Percentiles rank a stretch among this genome's conserved stretches.
These are phyloP conservation scores for Chloromyia formosa DNA, from an alignment of 2,888 invertebrate species.

Conservation along the genomic window DNA sequence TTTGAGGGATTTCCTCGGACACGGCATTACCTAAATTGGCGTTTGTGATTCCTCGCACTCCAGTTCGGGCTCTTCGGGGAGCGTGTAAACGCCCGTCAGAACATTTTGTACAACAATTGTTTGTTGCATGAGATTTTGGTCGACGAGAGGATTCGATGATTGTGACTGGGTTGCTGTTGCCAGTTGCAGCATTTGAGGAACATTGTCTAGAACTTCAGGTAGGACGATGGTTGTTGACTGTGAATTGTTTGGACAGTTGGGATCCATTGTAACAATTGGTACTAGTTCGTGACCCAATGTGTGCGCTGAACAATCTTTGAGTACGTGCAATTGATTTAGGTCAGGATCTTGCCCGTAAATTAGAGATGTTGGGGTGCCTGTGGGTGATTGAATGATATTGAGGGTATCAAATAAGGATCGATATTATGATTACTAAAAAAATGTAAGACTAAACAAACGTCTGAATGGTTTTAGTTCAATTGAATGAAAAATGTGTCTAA, in stretches of 20 bases:
- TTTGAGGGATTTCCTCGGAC: background rate
- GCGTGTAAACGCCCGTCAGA: constrained; percentile 67
- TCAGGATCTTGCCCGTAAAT: constrained; percentile 58
- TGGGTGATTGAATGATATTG: background rate
- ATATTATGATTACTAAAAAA: constrained; percentile 24
- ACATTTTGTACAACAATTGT: constrained; percentile 54
- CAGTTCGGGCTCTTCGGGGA: constrained; percentile 68
- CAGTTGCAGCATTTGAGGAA: constrained; percentile 50
- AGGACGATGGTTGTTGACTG: constrained; percentile 49
- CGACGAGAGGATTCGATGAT: background rate
- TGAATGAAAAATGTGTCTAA: too few species aligned
- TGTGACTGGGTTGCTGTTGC: constrained; percentile 32
- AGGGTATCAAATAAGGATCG: too few species aligned
- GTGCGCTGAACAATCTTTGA: constrained; percentile 62
- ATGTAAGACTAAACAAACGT: too few species aligned
- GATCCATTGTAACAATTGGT: constrained; percentile 63
- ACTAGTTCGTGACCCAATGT: constrained; percentile 61
- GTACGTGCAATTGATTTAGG: constrained; percentile 58
- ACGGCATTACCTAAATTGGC: constrained; percentile 41
- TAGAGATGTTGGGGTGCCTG: constrained; percentile 67
- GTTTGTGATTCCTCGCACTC: constrained; percentile 64
- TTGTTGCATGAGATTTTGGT: constrained; percentile 37
- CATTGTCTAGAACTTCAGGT: constrained; percentile 51
- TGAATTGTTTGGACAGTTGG: constrained; percentile 54
- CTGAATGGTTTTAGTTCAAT: too few species aligned